phyloP scores from a whole-genome alignment of 2,797 vertebrate species.

The Sternarchorhynchus goeldii region DNA sequence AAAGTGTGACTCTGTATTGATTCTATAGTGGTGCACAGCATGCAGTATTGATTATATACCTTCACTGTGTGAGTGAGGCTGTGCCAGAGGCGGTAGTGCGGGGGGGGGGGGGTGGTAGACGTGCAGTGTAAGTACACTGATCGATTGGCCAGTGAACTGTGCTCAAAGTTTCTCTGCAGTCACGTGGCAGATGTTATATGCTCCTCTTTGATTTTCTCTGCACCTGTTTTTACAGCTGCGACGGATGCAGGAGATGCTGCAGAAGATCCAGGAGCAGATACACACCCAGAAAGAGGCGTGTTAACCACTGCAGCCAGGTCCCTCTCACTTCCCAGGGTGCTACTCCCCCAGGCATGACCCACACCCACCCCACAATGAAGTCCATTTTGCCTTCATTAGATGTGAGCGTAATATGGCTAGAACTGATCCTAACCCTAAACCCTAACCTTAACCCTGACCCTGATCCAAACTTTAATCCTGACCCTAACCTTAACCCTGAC shows the following conservation, averaged over 20 bases:
- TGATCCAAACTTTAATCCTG: no score
- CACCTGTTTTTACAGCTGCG: constrained; percentile 67
- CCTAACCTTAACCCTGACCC: no score
- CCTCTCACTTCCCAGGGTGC: constrained; percentile 1
- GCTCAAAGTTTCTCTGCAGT: constrained; percentile 18
- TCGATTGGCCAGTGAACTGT: constrained; percentile 27
- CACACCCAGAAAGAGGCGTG: constrained; percentile 77
- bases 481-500: no score
- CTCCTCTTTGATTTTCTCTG: constrained; percentile 24
- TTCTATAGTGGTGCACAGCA: neutral
- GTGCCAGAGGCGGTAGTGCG: neutral
- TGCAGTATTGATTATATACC: neutral
- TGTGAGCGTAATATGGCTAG: neutral
- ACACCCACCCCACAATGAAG: neutral
- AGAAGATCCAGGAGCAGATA: constrained; percentile 81
- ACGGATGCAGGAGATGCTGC: constrained; percentile 82
- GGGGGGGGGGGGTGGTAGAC: neutral
- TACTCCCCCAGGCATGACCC: neutral
- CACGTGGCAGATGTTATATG: neutral
- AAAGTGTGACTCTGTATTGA: neutral
- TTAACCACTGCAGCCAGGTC: constrained; percentile 60
- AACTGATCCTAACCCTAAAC: neutral
- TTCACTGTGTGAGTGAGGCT: neutral
- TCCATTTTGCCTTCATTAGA: neutral
- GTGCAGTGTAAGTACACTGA: constrained; percentile 12